These are phyloP conservation scores for Cephalopterus ornatus DNA, from an alignment of 2,113 vertebrate species.

Conservation along the genomic window DNA sequence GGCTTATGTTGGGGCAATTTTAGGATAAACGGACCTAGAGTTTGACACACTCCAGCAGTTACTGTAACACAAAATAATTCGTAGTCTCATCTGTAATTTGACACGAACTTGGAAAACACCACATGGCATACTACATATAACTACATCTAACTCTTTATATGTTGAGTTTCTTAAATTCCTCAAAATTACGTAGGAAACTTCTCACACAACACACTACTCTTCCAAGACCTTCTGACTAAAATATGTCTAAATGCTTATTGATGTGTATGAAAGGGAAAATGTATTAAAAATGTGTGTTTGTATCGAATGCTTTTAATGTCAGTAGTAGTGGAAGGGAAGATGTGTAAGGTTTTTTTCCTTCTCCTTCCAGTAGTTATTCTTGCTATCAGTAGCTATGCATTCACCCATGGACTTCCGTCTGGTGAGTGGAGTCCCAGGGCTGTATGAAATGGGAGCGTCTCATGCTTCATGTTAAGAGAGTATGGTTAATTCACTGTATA, in stretches of 20 bases:
- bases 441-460: background rate
- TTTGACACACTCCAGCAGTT: background rate
- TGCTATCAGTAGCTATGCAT: background rate
- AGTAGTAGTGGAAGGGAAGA: background rate
- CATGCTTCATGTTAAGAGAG: background rate
- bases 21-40: background rate
- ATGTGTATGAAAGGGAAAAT: background rate
- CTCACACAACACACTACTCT: background rate
- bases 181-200: background rate
- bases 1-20: background rate
- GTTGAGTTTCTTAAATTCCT: background rate
- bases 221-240: background rate
- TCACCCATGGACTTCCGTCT: background rate
- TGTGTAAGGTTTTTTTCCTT: background rate
- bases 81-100: background rate
- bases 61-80: background rate
- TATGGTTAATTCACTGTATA: background rate
- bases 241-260: background rate
- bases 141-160: background rate
- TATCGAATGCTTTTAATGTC: background rate
- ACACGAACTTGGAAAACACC: background rate
- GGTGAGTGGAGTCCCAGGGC: background rate
- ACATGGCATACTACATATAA: background rate
- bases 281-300: background rate
- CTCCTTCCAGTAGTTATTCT: background rate